These are phyloP conservation scores for Coracopsis vasa DNA, from an alignment of 2,113 vertebrate species.

Conservation along the genomic window DNA sequence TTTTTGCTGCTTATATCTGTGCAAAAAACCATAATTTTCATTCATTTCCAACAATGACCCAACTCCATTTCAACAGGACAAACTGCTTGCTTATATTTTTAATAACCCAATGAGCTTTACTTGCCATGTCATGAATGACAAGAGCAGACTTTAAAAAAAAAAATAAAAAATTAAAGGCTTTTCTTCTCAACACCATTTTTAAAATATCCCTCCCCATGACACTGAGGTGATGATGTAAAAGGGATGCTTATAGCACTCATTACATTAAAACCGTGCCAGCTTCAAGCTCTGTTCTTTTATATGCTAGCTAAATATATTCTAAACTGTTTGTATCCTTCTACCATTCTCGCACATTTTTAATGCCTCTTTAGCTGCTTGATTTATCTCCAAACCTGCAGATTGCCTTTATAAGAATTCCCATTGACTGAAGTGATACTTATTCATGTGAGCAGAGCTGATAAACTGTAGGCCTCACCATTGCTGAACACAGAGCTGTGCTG, in stretches of 20 bases:
- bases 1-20: not conserved
- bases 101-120: not conserved
- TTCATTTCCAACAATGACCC: not conserved
- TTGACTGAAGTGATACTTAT: constrained; percentile 56
- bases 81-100: not conserved
- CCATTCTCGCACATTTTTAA: constrained; percentile 36
- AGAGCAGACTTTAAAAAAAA: not conserved
- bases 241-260: not conserved
- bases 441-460: constrained; percentile 38
- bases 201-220: not conserved
- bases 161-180: not conserved
- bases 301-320: constrained; percentile 35
- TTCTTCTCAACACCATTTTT: not conserved
- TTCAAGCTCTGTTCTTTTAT: constrained; percentile 36
- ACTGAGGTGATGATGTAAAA: not conserved
- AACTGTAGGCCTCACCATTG: not conserved
- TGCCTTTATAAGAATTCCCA: constrained; percentile 47
- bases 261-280: not conserved
- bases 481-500: not conserved
- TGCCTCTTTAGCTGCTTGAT: constrained; percentile 52
- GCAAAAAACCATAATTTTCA: not conserved
- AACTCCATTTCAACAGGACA: not conserved
- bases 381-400: constrained; percentile 58
- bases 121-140: not conserved
- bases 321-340: constrained; percentile 24